These are phyloP conservation scores for Tenthredo scrophulariae DNA, from an alignment of 2,888 invertebrate genomes.

Conservation along the genomic window DNA sequence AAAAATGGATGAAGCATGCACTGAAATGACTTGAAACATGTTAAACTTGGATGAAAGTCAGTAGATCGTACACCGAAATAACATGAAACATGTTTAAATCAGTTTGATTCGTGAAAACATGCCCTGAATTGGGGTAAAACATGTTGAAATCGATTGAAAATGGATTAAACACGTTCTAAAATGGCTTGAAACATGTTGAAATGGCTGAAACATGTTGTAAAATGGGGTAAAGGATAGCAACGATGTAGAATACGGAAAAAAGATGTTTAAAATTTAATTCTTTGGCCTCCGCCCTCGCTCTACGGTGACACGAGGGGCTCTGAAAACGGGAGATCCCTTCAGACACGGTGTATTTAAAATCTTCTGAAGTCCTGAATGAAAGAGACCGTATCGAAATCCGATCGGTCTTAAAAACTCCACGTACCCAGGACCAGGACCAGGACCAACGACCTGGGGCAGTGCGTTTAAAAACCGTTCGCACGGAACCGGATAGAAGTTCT, in stretches of 20 bases:
- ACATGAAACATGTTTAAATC: not conserved
- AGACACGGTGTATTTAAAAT: not conserved
- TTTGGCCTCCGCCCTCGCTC: not conserved
- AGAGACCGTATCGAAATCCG: not conserved
- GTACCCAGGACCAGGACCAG: not conserved
- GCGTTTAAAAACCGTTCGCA: not conserved
- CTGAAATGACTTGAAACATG: not conserved
- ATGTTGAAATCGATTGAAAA: not conserved
- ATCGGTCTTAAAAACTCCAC: not conserved
- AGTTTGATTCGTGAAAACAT: not conserved
- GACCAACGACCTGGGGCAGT: not conserved
- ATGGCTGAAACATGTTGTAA: not conserved
- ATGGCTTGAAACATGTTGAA: not conserved
- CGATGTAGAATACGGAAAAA: not conserved
- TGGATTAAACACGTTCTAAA: not conserved
- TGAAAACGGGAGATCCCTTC: not conserved
- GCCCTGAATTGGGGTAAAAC: not conserved
- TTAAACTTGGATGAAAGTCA: not conserved
- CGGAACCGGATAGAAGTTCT: conserved; percentile 4
- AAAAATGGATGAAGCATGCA: not conserved
- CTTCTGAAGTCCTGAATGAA: not conserved
- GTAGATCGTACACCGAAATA: not conserved
- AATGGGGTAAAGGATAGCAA: not conserved
- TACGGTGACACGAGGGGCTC: not conserved
- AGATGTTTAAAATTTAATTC: not conserved